Conservation (phyloP, 2,888 invertebrate species). For the Ochropacha duplaris region DNA sequence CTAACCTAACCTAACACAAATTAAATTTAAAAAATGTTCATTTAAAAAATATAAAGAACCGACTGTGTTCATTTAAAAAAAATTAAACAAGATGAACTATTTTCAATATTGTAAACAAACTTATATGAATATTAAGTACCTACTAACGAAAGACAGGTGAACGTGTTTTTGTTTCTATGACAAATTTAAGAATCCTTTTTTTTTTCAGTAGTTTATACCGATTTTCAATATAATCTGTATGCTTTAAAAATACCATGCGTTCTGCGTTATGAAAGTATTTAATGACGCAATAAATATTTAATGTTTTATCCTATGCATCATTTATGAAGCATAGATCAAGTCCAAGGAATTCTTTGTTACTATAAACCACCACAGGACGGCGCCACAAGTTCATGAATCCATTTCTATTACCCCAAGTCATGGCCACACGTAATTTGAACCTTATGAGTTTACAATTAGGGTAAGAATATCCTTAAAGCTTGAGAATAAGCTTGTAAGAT, state of each 20-base stretch:
- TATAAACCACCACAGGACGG: constrained; percentile 42
- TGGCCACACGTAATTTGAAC: constrained; percentile 20
- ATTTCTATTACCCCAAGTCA: constrained; percentile 43
- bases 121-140: no score
- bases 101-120: no score
- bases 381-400: constrained; percentile 61
- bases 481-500: constrained; percentile 32
- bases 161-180: no score
- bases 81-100: no score
- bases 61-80: no score
- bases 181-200: no score
- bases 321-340: constrained; percentile 39
- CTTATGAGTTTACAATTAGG: constrained; percentile 37
- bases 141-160: no score
- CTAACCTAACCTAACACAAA: no score
- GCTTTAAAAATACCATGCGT: neutral
- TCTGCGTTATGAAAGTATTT: constrained; percentile 20
- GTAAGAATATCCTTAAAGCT: constrained; percentile 4
- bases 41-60: no score
- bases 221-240: constrained; percentile 8
- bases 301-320: constrained; percentile 49
- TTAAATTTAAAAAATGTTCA: no score
- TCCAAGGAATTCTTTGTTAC: constrained; percentile 47
- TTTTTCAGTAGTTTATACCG: neutral
- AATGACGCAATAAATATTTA: constrained; percentile 38